phyloP scores from a whole-genome alignment of 2,113 vertebrate species.

The Bagarius yarrelli region DNA sequence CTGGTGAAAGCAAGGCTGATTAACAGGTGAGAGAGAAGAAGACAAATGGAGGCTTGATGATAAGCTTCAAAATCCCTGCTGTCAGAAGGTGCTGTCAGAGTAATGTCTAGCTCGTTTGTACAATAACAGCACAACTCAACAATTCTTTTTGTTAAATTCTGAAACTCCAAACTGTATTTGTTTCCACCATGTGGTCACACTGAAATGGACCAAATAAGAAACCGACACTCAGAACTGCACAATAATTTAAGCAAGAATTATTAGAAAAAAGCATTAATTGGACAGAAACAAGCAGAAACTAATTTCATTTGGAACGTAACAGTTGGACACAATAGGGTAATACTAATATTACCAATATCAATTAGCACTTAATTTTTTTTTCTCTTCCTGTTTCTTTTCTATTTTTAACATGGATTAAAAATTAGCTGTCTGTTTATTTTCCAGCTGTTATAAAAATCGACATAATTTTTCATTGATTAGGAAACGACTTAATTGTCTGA shows the following conservation, averaged over 20 bases:
- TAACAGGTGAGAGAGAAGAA: constrained; percentile 16
- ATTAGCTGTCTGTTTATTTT: too few relatives aligned
- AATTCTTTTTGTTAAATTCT: background rate
- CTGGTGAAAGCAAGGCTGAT: constrained; percentile 39
- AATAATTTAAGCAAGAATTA: background rate
- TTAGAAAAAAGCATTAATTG: background rate
- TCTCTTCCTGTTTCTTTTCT: too few relatives aligned
- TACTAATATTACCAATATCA: too few relatives aligned
- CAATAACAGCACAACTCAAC: constrained; percentile 28
- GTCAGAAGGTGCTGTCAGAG: constrained; percentile 8
- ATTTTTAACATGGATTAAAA: too few relatives aligned
- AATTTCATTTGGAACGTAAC: too few relatives aligned
- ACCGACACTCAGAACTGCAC: background rate
- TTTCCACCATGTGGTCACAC: background rate
- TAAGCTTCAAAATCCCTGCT: constrained; percentile 23
- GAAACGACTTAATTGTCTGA: too few relatives aligned
- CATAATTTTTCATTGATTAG: too few relatives aligned
- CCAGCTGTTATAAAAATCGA: too few relatives aligned
- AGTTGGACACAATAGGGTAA: too few relatives aligned
- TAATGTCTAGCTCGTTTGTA: constrained; percentile 25
- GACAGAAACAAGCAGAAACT: background rate
- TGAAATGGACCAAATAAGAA: background rate
- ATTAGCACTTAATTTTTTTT: too few relatives aligned
- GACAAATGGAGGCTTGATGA: constrained; percentile 25
- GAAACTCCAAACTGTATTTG: background rate